Evolutionary conservation across 2,113 vertebrate genomes (phyloP), one percentile per base, ranked within the genome.

Genomic region (Loxodonta africana): DNA sequence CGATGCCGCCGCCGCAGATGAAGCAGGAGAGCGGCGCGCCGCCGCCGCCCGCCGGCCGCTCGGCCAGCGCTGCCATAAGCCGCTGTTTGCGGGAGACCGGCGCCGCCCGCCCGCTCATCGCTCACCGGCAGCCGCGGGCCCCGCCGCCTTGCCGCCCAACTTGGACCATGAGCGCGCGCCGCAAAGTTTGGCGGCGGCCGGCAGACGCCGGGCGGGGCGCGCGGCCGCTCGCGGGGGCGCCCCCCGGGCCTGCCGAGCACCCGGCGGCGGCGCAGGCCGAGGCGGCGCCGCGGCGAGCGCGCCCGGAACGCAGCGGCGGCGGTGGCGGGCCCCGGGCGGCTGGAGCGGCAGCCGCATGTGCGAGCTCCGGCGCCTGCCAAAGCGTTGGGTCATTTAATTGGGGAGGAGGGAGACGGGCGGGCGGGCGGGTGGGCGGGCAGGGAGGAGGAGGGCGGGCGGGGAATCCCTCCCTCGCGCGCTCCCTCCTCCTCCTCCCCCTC

Each of bases 1-100:
- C 99, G 76, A 99, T 99, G 77, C 99, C 99, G 92, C 99, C 99
- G 77, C 99, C 99, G 97, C 99, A 99, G 95, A 99, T 98, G 92
- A 99, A 99, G 98, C 99, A 99, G 89, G 99, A 99, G 9, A 99
- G 98, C 46, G 99, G 95, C 99, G 95, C 99, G 98, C 62, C 93
- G 87, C 97, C 98, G 97, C 98, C 98, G 98, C 90, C 94, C 94
- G 98, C 98, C 97, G 92, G 97, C 98, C 97, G 95, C 95, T 96
- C 97, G 94, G 91, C 97, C 88, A 90, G 94, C 83, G 99, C 99
- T 97, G 99, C 99, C 99, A 99, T 99, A 97, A 99, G 99, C 98
- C 99, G 99, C 99, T 99, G 99, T 96, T 99, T 99, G 98, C 99
- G 99, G 98, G 99, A 99, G 97, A 99, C 96, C 95, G 98, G 98